phyloP scores from a whole-genome alignment of 2,888 invertebrate genomes.

The Pheosia gnoma region DNA sequence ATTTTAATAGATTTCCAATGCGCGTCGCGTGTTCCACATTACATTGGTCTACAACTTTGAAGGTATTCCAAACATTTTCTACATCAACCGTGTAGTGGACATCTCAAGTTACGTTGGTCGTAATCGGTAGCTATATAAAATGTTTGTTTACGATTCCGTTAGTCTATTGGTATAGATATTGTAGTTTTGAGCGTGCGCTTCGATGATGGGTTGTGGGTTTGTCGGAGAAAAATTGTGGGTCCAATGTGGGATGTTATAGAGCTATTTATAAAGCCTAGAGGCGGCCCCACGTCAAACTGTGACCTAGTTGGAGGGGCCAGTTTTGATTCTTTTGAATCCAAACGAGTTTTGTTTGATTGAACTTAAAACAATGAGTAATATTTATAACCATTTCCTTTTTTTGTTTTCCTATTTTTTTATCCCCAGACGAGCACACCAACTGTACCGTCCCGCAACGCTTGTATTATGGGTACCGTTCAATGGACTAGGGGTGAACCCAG shows the following conservation, averaged over 20 bases:
- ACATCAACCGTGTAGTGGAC: background rate
- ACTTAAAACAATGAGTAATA: too few relatives aligned
- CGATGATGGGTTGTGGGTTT: background rate
- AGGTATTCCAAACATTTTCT: background rate
- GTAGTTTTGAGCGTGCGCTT: background rate
- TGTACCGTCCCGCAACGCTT: too few relatives aligned
- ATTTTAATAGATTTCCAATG: constrained; percentile 6
- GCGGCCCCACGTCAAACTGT: too few relatives aligned
- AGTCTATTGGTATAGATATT: constrained; percentile 11
- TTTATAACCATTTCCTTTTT: too few relatives aligned
- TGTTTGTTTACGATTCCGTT: constrained; percentile 14
- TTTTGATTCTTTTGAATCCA: too few relatives aligned
- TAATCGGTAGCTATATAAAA: constrained; percentile 9
- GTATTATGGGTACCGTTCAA: too few relatives aligned
- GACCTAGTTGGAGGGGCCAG: too few relatives aligned
- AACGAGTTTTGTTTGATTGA: too few relatives aligned
- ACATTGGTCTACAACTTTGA: constrained; percentile 2
- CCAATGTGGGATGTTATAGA: background rate
- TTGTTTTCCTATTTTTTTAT: too few relatives aligned
- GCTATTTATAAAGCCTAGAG: too few relatives aligned
- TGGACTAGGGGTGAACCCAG: too few relatives aligned
- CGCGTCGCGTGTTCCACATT: background rate
- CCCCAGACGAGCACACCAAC: too few relatives aligned
- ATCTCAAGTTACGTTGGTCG: constrained; percentile 12
- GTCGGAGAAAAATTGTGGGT: background rate